Percentiles rank a stretch among this genome's conserved stretches.
These are phyloP conservation scores for Cerastis leucographa DNA, from an alignment of 2,888 invertebrate genomes.

Conservation along the genomic window DNA sequence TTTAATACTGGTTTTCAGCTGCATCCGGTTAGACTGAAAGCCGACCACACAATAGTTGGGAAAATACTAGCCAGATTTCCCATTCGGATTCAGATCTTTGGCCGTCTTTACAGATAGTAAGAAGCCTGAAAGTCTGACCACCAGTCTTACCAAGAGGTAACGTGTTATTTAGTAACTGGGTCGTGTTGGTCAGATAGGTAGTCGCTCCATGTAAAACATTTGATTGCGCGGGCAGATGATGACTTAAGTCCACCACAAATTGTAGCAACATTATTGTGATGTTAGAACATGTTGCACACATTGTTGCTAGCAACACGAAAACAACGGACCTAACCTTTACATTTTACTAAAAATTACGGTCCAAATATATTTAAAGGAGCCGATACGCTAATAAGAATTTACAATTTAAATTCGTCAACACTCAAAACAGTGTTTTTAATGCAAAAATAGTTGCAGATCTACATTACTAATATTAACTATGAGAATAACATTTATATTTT, in stretches of 20 bases:
- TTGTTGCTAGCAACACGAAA: slow-evolving; percentile 1
- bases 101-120: too few species aligned
- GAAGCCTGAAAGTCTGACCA: background rate
- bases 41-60: too few species aligned
- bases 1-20: background rate
- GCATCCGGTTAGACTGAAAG: background rate
- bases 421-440: slow-evolving; percentile 43
- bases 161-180: background rate
- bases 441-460: slow-evolving; percentile 67
- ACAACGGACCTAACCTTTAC: background rate
- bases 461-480: slow-evolving; percentile 44
- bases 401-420: slow-evolving; percentile 46
- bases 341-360: background rate
- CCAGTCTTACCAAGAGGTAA: background rate
- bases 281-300: background rate
- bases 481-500: slow-evolving; percentile 56
- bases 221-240: background rate
- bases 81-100: background rate
- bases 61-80: too few species aligned
- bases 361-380: background rate
- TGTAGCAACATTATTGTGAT: background rate
- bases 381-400: background rate
- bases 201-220: background rate
- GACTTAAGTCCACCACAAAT: background rate
- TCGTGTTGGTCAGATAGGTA: background rate